Evolutionary conservation across 2,797 vertebrate genomes (phyloP).

Genomic region (Sitta carolinensis): DNA sequence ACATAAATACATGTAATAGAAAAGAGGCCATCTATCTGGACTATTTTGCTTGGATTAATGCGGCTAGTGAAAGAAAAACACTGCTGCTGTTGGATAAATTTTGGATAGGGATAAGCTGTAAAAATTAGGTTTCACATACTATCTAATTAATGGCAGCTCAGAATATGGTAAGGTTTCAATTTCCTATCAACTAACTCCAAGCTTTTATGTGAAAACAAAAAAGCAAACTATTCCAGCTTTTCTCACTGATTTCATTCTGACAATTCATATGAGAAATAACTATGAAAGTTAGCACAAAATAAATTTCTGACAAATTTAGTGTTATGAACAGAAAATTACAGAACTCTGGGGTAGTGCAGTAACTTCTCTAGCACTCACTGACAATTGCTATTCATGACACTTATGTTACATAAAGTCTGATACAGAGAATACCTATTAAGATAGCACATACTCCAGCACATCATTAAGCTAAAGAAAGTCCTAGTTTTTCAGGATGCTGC

Average conservation of each 20-base stretch:
- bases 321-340: neutral
- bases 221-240: neutral
- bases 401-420: neutral
- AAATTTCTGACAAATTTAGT: neutral
- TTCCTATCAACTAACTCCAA: neutral
- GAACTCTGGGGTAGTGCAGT: neutral
- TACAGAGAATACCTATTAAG: neutral
- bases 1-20: neutral
- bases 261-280: neutral
- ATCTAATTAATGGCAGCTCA: neutral
- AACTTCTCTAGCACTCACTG: neutral
- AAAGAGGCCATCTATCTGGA: neutral
- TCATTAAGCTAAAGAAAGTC: neutral
- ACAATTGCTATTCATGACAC: neutral
- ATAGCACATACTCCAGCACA: neutral
- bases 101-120: neutral
- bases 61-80: neutral
- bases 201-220: neutral
- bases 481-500: neutral
- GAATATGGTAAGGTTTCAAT: neutral
- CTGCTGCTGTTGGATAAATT: neutral
- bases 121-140: neutral
- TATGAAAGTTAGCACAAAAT: neutral
- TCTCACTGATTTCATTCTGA: neutral
- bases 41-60: neutral